A percentile compares a stretch with the other conserved stretches of the same genome.
Conservation (phyloP, 1,140 invertebrate genomes). For the Drosophila lini region DNA sequence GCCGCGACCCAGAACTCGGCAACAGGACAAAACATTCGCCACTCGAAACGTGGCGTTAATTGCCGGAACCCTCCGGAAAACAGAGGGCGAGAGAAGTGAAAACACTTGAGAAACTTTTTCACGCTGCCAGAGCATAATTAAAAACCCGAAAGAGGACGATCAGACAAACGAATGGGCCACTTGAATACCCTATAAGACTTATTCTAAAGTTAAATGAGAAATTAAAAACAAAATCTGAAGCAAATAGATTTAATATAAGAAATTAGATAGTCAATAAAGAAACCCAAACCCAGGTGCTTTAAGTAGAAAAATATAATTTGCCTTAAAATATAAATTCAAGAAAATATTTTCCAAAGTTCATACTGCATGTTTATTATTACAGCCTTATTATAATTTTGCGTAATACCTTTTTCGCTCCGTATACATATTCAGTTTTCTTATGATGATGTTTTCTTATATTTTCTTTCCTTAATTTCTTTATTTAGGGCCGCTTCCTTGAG, state of each 20-base stretch:
- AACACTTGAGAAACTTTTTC: constrained; percentile 62
- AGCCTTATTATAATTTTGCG: constrained; percentile 8
- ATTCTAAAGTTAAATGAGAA: background rate
- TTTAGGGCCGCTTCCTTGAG: constrained; percentile 7
- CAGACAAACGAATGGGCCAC: background rate
- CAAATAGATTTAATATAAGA: too few relatives aligned
- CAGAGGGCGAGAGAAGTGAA: constrained; percentile 36
- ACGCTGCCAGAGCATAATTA: constrained; percentile 57
- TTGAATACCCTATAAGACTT: background rate
- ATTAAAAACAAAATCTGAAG: background rate
- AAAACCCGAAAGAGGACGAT: constrained; percentile 28
- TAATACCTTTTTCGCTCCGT: background rate
- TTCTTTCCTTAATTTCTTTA: constrained; percentile 12
- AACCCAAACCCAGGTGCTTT: too few relatives aligned
- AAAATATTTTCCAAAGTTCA: background rate
- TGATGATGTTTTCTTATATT: constrained; percentile 15
- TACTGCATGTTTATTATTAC: constrained; percentile 1
- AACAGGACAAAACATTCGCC: constrained; percentile 51
- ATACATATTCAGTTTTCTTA: constrained; percentile 8
- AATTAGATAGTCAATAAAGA: too few relatives aligned
- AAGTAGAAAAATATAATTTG: background rate
- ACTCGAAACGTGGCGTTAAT: constrained; percentile 66
- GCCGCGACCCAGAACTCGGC: constrained; percentile 23
- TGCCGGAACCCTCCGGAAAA: constrained; percentile 58
- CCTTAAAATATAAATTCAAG: background rate